Conservation (phyloP, 2,113 vertebrate species). For the Odobenus rosmarus region DNA sequence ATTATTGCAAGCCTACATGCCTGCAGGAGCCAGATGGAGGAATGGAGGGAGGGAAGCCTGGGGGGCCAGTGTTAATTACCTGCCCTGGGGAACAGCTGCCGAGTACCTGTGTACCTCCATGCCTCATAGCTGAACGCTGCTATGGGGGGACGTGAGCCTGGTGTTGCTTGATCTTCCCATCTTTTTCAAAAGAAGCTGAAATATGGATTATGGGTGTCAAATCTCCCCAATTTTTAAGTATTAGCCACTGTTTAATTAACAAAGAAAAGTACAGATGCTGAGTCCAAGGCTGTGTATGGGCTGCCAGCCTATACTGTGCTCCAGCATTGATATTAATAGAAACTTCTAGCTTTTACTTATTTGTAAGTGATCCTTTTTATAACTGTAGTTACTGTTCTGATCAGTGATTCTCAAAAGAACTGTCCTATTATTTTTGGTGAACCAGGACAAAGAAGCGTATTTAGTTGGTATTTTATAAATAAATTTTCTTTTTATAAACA, state of each 20-base stretch:
- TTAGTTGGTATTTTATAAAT: neutral
- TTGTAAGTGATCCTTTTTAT: conserved; percentile 22
- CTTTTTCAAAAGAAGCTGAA: neutral
- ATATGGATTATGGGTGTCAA: neutral
- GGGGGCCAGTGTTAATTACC: accelerated
- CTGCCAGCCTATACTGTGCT: neutral
- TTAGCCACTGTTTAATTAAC: neutral
- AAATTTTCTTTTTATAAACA: neutral
- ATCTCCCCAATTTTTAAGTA: neutral
- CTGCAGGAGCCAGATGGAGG: neutral
- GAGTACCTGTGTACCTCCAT: neutral
- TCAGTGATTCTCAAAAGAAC: neutral
- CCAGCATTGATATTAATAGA: neutral
- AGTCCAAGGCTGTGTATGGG: neutral
- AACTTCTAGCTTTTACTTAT: neutral
- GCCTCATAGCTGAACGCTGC: neutral
- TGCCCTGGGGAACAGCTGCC: neutral
- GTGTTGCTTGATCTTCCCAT: neutral
- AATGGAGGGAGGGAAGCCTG: neutral
- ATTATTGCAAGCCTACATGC: neutral
- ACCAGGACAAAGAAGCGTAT: neutral
- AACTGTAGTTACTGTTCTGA: neutral
- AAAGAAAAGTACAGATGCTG: neutral
- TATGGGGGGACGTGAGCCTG: neutral
- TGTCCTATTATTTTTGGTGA: neutral